Evolutionary conservation across 2,113 vertebrate species (phyloP).

Genomic region (Saiga tatarica): DNA sequence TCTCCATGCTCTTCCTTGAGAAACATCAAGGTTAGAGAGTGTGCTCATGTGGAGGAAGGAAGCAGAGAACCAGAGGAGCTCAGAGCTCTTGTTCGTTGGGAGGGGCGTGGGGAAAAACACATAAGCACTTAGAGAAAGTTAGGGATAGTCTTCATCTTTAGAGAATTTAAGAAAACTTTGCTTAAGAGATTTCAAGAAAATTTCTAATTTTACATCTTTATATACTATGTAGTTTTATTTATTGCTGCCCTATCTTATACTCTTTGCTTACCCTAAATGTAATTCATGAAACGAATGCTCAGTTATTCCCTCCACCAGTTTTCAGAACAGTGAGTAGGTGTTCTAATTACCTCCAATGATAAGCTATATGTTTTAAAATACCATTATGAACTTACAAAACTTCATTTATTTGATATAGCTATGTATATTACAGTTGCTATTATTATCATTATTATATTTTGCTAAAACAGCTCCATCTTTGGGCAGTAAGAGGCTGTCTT

Average conservation of each 20-base stretch:
- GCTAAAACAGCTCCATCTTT: background rate
- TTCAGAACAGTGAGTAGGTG: background rate
- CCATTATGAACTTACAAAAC: background rate
- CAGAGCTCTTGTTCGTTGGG: background rate
- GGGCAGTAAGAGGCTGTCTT: background rate
- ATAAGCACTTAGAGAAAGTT: background rate
- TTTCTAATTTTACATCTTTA: background rate
- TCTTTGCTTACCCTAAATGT: background rate
- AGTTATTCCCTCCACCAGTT: background rate
- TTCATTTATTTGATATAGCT: background rate
- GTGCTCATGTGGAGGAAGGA: fast-evolving
- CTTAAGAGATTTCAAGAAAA: background rate
- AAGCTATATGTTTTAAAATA: background rate
- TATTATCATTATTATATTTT: background rate
- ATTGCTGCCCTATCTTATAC: background rate
- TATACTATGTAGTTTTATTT: background rate
- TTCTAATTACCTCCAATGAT: background rate
- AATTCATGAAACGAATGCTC: background rate
- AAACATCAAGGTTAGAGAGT: fast-evolving
- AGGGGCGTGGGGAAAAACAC: background rate
- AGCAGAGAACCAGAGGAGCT: fast-evolving
- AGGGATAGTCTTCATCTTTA: background rate
- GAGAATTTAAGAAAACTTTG: background rate
- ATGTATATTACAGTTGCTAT: background rate
- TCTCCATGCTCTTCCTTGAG: fast-evolving